phyloP scores from a whole-genome alignment of 2,113 vertebrate genomes.

The Ageneiosus marmoratus region DNA sequence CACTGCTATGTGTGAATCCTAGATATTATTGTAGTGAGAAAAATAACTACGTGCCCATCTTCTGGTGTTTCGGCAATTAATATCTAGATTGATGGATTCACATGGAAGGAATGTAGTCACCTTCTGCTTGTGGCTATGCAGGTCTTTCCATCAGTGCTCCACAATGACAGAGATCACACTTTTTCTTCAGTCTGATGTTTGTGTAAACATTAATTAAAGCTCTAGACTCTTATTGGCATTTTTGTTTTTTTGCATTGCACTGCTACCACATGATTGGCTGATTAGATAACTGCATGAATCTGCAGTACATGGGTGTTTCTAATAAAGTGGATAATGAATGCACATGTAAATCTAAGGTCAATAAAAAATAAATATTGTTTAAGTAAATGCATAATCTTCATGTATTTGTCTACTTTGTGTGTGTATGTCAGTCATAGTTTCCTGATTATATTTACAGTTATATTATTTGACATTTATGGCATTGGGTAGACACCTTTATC shows the following conservation, averaged over 20 bases:
- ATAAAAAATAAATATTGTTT: background rate
- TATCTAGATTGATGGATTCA: background rate
- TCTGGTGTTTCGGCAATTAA: background rate
- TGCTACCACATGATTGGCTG: background rate
- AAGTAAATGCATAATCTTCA: background rate
- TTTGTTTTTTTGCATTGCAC: background rate
- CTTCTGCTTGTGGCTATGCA: background rate
- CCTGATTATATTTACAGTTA: no score
- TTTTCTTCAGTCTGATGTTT: background rate
- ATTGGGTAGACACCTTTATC: no score
- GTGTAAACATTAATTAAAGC: background rate
- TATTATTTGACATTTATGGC: no score
- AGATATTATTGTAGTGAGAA: background rate
- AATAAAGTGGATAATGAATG: background rate
- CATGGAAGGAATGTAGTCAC: background rate
- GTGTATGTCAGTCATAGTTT: background rate
- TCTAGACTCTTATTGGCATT: background rate
- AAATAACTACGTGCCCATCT: background rate
- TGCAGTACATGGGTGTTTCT: background rate
- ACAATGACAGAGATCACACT: background rate
- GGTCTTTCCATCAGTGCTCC: background rate
- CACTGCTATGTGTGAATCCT: background rate
- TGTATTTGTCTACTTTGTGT: background rate
- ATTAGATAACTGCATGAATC: background rate
- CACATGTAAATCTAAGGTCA: background rate